Base-by-base conservation (phyloP, 1,140 invertebrate species). In the Drosophila guanche region DNA sequence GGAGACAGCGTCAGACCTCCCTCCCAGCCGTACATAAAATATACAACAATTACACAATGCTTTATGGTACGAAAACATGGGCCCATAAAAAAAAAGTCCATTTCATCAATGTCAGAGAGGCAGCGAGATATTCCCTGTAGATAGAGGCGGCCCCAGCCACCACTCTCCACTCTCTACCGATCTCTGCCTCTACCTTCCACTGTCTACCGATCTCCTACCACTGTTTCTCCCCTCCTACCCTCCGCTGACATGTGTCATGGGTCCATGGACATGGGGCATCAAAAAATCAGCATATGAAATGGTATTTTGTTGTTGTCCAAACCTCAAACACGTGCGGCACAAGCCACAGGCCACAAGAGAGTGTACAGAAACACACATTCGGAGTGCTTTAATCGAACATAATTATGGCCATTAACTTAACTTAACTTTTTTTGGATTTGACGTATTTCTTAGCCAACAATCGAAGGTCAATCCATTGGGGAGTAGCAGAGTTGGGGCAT, bases 101-200 rank as follows among this genome's bases (percentile, higher is more conserved):
- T 86, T 85, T 85, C 77, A 86, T 85, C 81, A 86, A 77, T 85
- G 81, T 85, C 81, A 80, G 78, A 23, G 33, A 27, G 22, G n/a
- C 62, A 45, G 23, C 1, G 50, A 41, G 50, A 47, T 33, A 33
- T 37, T 37, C 33, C 33, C 33, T 12, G 33, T 37, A 37, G 33
- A 37, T 37, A 37, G 33, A 37, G 33, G 33, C 10, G 33, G 3
- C 33, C 10, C 10, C 29, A 47, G 27, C 62, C 62, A 42, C 14
- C 22, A 23, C 42, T 22, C 16, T 42, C 27, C 55, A 20, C 22
- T 10, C 4, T 20, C 8, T 27, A 10, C 33, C 33, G 45, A 56
- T 60, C 27, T 50, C 37, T 42, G 47, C 8, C 33, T 10, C 29
- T 33, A 7, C 8, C 29, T 8, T 0, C 33, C 10, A 37, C 8